These are phyloP conservation scores for Sphaerophoria rueppellii DNA, from an alignment of 2,888 invertebrate genomes.

Conservation along the genomic window DNA sequence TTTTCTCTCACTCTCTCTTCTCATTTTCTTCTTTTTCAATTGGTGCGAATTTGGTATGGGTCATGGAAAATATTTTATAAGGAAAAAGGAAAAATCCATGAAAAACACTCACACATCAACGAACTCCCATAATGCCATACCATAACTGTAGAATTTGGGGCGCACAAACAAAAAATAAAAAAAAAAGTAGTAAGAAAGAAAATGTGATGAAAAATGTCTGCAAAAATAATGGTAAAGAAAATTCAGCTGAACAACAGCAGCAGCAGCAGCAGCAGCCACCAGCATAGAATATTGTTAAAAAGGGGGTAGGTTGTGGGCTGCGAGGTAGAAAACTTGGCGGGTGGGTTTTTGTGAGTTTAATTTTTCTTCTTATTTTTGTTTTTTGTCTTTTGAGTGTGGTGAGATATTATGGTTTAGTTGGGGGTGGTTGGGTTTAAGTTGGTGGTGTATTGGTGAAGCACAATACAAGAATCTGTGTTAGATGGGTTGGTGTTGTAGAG, in stretches of 20 bases:
- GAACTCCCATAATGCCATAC: not conserved
- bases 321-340: not conserved
- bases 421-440: slow-evolving; percentile 50
- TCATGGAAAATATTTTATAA: slow-evolving; percentile 68
- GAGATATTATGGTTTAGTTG: slow-evolving; percentile 32
- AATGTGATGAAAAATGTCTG: slow-evolving; percentile 68
- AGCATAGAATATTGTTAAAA: slow-evolving; percentile 9
- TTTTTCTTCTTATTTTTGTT: not conserved
- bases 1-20: slow-evolving; percentile 1
- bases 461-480: slow-evolving; percentile 27
- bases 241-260: slow-evolving; percentile 58
- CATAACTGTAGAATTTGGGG: slow-evolving; percentile 4
- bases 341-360: not conserved
- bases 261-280: slow-evolving; percentile 20
- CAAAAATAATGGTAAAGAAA: slow-evolving; percentile 70
- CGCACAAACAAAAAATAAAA: slow-evolving; percentile 6
- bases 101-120: slow-evolving; percentile 44
- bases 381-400: not conserved
- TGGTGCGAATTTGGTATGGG: slow-evolving; percentile 40
- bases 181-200: slow-evolving; percentile 35
- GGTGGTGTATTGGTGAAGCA: slow-evolving; percentile 6
- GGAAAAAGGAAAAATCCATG: slow-evolving; percentile 48
- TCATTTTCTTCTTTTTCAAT: slow-evolving; percentile 23
- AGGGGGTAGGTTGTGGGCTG: not conserved
- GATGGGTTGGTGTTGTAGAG: not conserved